Conservation (phyloP, 1,140 invertebrate genomes). For the Matsumurasca onukii region DNA sequence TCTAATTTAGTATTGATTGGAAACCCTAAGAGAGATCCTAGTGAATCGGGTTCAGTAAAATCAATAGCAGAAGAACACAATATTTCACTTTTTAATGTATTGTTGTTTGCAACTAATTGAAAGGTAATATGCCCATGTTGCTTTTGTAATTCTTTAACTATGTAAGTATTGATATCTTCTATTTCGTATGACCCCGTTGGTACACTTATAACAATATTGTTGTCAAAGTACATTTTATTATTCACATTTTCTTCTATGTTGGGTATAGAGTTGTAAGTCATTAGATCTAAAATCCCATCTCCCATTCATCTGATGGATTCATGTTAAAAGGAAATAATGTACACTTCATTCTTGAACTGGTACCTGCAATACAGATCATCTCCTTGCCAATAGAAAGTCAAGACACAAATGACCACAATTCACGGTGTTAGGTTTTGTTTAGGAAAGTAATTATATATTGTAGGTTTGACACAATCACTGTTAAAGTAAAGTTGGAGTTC, state of each 20-base stretch:
- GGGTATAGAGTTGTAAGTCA: constrained; percentile 26
- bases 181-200: constrained; percentile 31
- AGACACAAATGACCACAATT: constrained; percentile 31
- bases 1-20: not conserved
- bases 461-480: not conserved
- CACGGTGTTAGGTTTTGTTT: not conserved
- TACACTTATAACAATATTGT: not conserved
- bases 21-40: constrained; percentile 1
- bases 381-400: not conserved
- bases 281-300: constrained; percentile 17
- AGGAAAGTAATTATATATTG: constrained; percentile 28
- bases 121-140: not conserved
- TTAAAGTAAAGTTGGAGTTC: constrained; percentile 23
- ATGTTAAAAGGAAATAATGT: constrained; percentile 17
- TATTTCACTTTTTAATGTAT: constrained; percentile 25
- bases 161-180: not conserved
- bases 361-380: constrained; percentile 1
- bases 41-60: not conserved
- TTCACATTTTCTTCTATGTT: constrained; percentile 27
- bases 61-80: not conserved
- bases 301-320: not conserved
- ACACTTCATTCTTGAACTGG: not conserved
- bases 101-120: not conserved
- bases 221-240: constrained; percentile 6
- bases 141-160: not conserved